Conservation (phyloP, 2,888 invertebrate species). For the Sclerodermus sp. region DNA sequence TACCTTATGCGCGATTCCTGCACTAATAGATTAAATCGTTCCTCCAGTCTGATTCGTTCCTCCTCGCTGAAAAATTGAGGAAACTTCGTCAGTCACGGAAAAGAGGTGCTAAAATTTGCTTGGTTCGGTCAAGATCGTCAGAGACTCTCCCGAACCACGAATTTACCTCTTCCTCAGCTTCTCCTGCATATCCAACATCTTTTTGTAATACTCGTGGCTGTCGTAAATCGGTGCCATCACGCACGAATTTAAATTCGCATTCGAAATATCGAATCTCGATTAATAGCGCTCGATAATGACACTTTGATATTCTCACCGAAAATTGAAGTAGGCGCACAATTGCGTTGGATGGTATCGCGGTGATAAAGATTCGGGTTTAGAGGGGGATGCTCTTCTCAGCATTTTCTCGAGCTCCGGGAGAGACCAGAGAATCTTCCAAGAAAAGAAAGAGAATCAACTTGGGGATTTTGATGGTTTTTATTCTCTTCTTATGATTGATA, state of each 20-base stretch:
- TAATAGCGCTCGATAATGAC: conserved; percentile 18
- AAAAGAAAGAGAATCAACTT: too few relatives aligned
- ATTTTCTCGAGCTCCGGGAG: too few relatives aligned
- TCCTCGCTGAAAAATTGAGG: conserved; percentile 51
- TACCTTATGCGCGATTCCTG: conserved; percentile 49
- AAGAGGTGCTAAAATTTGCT: too few relatives aligned
- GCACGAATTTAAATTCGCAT: conserved; percentile 7
- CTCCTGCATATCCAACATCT: conserved; percentile 51
- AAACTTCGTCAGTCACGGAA: too few relatives aligned
- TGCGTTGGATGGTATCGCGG: too few relatives aligned
- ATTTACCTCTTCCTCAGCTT: conserved; percentile 50
- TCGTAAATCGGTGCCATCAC: conserved; percentile 38
- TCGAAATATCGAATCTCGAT: conserved; percentile 13
- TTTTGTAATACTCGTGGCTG: conserved; percentile 43
- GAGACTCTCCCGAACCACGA: not conserved
- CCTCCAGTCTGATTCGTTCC: conserved; percentile 49
- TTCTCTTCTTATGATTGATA: not conserved
- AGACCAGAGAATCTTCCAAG: too few relatives aligned
- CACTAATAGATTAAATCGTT: conserved; percentile 43
- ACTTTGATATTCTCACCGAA: not conserved
- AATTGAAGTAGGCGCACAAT: too few relatives aligned
- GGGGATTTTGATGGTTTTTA: not conserved
- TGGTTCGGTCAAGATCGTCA: too few relatives aligned
- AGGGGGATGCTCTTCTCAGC: too few relatives aligned
- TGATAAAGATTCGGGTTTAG: too few relatives aligned